A percentile compares a stretch with the other conserved stretches of the same genome.
Evolutionary conservation across 2,888 invertebrate species (phyloP).

Genomic region (Tinea trinotella): DNA sequence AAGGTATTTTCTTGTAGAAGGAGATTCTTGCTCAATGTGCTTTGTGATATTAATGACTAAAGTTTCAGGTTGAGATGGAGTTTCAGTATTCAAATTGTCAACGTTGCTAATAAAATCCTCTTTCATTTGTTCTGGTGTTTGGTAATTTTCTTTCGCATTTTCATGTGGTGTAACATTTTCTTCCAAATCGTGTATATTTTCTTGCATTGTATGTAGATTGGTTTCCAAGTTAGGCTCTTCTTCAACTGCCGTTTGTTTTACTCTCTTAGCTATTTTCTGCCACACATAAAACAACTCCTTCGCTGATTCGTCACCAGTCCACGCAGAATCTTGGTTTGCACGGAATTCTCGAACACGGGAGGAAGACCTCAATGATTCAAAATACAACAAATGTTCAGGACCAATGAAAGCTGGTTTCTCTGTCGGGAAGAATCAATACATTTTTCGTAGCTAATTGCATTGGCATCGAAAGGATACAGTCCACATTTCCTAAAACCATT

Average conservation of each 20-base stretch:
- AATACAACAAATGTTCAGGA: slow-evolving; percentile 25
- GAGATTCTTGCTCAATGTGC: slow-evolving; percentile 20
- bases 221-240: slow-evolving; percentile 20
- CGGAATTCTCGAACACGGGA: slow-evolving; percentile 23
- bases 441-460: slow-evolving; percentile 22
- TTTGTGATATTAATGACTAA: slow-evolving; percentile 21
- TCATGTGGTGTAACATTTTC: slow-evolving; percentile 22
- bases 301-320: slow-evolving; percentile 23
- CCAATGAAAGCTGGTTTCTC: slow-evolving; percentile 22
- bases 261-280: slow-evolving; percentile 21
- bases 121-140: slow-evolving; percentile 22
- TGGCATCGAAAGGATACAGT: slow-evolving; percentile 16
- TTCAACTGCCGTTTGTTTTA: slow-evolving; percentile 19
- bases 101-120: slow-evolving; percentile 22
- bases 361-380: slow-evolving; percentile 24
- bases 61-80: slow-evolving; percentile 23
- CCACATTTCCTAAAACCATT: slow-evolving; percentile 17
- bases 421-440: slow-evolving; percentile 21
- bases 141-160: too few relatives aligned
- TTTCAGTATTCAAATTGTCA: slow-evolving; percentile 19
- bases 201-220: slow-evolving; percentile 21
- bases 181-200: slow-evolving; percentile 22
- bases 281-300: slow-evolving; percentile 24
- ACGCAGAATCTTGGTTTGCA: slow-evolving; percentile 22
- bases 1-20: slow-evolving; percentile 21